Conservation (phyloP, 2,113 vertebrate species). For the Lucifuga dentata region DNA sequence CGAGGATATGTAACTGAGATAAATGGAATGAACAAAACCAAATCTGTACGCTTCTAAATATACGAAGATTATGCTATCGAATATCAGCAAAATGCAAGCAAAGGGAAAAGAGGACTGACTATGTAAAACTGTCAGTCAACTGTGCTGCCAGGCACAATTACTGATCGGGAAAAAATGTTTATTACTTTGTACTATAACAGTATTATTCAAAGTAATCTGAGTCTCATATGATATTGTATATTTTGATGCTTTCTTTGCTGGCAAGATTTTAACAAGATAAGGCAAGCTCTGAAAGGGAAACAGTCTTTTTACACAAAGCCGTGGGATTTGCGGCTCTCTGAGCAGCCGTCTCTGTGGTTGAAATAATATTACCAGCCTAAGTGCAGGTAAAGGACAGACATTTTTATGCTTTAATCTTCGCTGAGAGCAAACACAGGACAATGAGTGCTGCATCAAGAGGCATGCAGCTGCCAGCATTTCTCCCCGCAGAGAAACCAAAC, state of each 20-base stretch:
- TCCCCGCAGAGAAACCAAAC: constrained; percentile 69
- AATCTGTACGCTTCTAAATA: constrained; percentile 31
- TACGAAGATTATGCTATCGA: constrained; percentile 33
- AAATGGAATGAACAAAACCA: constrained; percentile 36
- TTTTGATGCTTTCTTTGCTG: constrained; percentile 25
- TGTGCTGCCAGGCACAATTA: constrained; percentile 41
- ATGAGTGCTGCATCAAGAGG: constrained; percentile 56
- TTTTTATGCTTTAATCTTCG: constrained; percentile 61
- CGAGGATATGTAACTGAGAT: constrained; percentile 12
- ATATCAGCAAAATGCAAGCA: constrained; percentile 32
- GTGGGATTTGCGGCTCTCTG: constrained; percentile 33
- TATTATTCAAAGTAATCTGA: constrained; percentile 38
- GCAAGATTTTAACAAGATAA: constrained; percentile 29
- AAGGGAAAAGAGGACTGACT: constrained; percentile 21
- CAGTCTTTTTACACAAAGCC: constrained; percentile 40
- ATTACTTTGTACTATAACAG: constrained; percentile 35
- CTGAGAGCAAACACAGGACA: constrained; percentile 61
- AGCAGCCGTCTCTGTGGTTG: constrained; percentile 29
- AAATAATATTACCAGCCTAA: constrained; percentile 54
- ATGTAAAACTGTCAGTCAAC: constrained; percentile 20
- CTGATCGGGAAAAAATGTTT: constrained; percentile 29
- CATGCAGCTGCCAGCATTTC: constrained; percentile 63
- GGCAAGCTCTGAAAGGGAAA: constrained; percentile 40
- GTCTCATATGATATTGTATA: constrained; percentile 30
- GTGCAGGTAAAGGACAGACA: constrained; percentile 51